phyloP scores from a whole-genome alignment of 2,113 vertebrate species.

The Peromyscus polionotus region DNA sequence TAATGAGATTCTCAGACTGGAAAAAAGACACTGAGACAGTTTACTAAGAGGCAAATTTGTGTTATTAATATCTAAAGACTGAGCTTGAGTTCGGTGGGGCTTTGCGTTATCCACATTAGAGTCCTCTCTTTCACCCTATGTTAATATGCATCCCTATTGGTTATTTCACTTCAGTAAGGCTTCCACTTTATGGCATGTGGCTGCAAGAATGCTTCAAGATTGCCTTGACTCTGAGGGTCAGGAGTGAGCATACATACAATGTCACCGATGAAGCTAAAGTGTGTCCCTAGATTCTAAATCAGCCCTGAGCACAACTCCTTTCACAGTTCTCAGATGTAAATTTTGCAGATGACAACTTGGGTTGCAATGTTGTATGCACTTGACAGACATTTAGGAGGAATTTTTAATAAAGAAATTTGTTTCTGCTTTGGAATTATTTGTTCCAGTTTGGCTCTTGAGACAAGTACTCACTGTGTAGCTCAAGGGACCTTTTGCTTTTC shows the following conservation, averaged over 20 bases:
- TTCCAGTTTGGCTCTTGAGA: background rate
- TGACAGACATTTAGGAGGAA: background rate
- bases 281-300: background rate
- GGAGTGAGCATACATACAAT: background rate
- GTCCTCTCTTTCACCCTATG: rapidly evolving
- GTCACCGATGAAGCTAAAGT: background rate
- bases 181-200: background rate
- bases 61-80: background rate
- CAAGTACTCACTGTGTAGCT: background rate
- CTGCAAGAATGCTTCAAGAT: background rate
- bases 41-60: background rate
- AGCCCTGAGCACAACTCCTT: background rate
- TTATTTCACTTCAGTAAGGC: background rate
- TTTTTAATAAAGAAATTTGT: background rate
- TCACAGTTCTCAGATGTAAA: background rate
- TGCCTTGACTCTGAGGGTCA: background rate
- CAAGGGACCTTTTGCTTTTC: background rate
- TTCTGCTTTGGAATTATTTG: background rate
- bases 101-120: background rate
- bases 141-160: too few species aligned
- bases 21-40: background rate
- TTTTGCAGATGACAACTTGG: background rate
- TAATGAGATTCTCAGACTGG: background rate
- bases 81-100: too few species aligned
- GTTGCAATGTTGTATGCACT: background rate